Evolutionary conservation across 2,797 vertebrate species (phyloP).

Genomic region (Danio kyathit): DNA sequence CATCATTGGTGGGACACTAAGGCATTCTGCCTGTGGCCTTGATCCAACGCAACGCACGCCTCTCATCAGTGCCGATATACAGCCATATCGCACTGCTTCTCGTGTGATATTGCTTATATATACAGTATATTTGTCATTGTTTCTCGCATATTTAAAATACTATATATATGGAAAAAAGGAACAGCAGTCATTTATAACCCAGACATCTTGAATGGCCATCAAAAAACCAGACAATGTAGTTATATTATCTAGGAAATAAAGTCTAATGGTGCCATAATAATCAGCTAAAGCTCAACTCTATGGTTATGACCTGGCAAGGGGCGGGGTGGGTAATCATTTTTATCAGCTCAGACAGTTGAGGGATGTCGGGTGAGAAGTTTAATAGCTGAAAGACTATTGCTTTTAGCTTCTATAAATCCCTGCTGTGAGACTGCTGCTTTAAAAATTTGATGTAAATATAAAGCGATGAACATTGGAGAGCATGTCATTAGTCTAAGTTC

Average conservation of each 20-base stretch:
- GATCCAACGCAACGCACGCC: too few species aligned
- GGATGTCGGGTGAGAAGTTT: slow-evolving; percentile 38
- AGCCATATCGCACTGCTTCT: too few species aligned
- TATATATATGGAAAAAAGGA: too few species aligned
- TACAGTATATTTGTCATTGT: too few species aligned
- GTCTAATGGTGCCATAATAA: slow-evolving; percentile 27
- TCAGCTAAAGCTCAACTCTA: slow-evolving; percentile 11
- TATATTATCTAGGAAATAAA: not conserved
- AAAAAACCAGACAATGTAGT: not conserved
- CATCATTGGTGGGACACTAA: too few species aligned
- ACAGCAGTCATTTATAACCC: not conserved
- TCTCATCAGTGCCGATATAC: too few species aligned
- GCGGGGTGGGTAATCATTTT: not conserved
- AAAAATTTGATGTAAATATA: not conserved
- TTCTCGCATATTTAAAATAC: too few species aligned
- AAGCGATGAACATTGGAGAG: too few species aligned
- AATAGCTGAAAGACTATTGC: slow-evolving; percentile 38
- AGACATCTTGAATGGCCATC: not conserved
- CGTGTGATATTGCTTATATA: too few species aligned
- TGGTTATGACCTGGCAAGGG: not conserved
- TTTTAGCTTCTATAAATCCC: slow-evolving; percentile 40
- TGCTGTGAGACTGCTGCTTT: slow-evolving; percentile 23
- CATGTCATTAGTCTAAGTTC: not conserved
- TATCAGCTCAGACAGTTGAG: slow-evolving; percentile 6
- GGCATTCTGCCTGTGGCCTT: too few species aligned